Conservation (phyloP, 1,140 invertebrate genomes). For the Heliconius congener region DNA sequence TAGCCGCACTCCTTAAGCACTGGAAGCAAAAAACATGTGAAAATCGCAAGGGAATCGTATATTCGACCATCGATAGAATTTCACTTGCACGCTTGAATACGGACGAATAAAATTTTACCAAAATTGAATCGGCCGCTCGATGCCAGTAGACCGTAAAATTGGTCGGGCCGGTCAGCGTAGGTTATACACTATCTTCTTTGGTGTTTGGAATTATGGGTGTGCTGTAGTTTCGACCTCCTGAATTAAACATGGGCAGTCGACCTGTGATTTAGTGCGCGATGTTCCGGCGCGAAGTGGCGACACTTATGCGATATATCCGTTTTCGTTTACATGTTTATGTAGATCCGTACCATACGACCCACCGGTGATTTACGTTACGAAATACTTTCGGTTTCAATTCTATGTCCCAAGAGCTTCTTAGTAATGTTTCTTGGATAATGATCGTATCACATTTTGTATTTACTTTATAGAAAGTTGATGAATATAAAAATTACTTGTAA, state of each 20-base stretch:
- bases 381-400: neutral
- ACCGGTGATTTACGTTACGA: neutral
- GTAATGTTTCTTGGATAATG: neutral
- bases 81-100: constrained; percentile 66
- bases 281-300: constrained; percentile 49
- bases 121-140: constrained; percentile 74
- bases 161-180: constrained; percentile 57
- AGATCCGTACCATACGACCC: constrained; percentile 13
- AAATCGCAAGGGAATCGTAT: constrained; percentile 59
- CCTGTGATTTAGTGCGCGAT: constrained; percentile 68
- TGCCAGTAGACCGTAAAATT: constrained; percentile 73
- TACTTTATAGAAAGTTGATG: neutral
- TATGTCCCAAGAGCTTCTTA: neutral
- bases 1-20: constrained; percentile 5
- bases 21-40: constrained; percentile 36
- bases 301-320: constrained; percentile 61
- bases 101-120: constrained; percentile 75
- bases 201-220: constrained; percentile 55
- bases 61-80: constrained; percentile 68
- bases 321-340: constrained; percentile 52
- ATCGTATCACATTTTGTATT: neutral
- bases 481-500: neutral
- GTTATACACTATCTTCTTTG: constrained; percentile 57
- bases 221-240: constrained; percentile 53
- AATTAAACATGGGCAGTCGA: constrained; percentile 72